Conservation (phyloP, 2,888 invertebrate species). For the Timema podura region DNA sequence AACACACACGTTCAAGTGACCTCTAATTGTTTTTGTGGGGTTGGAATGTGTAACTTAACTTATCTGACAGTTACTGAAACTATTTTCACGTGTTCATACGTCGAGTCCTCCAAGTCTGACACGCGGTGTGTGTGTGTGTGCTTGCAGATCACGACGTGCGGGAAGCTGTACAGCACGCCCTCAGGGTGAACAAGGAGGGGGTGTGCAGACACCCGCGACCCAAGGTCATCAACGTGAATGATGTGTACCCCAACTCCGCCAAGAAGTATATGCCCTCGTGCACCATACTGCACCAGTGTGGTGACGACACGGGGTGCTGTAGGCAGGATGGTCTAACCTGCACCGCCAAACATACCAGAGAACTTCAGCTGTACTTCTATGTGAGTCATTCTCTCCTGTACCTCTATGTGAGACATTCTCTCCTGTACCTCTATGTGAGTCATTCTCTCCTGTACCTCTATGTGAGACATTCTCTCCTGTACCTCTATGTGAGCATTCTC, state of each 20-base stretch:
- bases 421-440: too few relatives aligned
- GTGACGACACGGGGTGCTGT: slow-evolving; percentile 86
- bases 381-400: slow-evolving; percentile 74
- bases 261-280: slow-evolving; percentile 80
- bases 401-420: too few relatives aligned
- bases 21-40: too few relatives aligned
- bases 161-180: slow-evolving; percentile 45
- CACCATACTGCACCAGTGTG: slow-evolving; percentile 80
- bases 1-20: too few relatives aligned
- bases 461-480: too few relatives aligned
- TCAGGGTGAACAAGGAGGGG: slow-evolving; percentile 49
- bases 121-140: too few relatives aligned
- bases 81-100: too few relatives aligned
- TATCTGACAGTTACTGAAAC: too few relatives aligned
- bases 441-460: too few relatives aligned
- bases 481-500: too few relatives aligned
- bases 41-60: too few relatives aligned
- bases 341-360: slow-evolving; percentile 67
- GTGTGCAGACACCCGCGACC: slow-evolving; percentile 68
- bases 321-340: slow-evolving; percentile 66
- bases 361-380: slow-evolving; percentile 71
- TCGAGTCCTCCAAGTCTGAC: too few relatives aligned
- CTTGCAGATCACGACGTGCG: slow-evolving; percentile 42
- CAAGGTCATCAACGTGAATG: slow-evolving; percentile 69
- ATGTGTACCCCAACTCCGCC: slow-evolving; percentile 64